Evolutionary conservation across 2,113 vertebrate genomes (phyloP), one percentile per base, ranked within the genome.

Genomic region (Pygoscelis antarcticus): DNA sequence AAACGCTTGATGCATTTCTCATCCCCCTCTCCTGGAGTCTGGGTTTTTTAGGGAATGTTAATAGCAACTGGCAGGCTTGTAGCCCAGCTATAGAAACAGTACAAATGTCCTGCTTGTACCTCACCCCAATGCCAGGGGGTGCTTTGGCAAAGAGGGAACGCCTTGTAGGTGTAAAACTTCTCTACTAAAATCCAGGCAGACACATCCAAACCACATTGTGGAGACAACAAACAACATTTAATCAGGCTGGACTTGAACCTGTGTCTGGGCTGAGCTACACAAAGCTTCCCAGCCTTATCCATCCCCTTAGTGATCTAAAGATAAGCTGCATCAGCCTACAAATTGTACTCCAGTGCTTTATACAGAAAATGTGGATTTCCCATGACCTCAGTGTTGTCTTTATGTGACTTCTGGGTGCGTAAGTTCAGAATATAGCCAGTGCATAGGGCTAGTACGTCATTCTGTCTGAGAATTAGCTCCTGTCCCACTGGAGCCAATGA

Each of bases 351-450:
- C 18, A 1, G 0, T 18, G 46, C 34, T 84, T 78, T 58, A 36
- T 25, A 54, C 22, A 8, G 19, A 84, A 74, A 78, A 75, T 16
- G 6, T 30, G 32, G 29, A 10, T 83, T 80, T 89, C 42, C n/a
- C 1, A 1, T 36, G 5, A 57, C 15, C 32, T 95, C 0, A 0
- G 15, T 46, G 21, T 15, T 79, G 40, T 42, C n/a, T 64, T 80
- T 38, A 14, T 32, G 16, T 80, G 57, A 79, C 17, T 87, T 74
- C 23, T 77, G 55, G 36, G 10, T 44, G 16, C 17, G 26, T 60
- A 85, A 32, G 26, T 90, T 87, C 71, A 62, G 55, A 84, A 30
- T 21, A 49, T 9, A 81, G 55, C 10, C 30, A 40, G 19, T 36
- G 58, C 61, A 52, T 7, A 49, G 40, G 17, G 47, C 32, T 27